These are phyloP conservation scores for Lynx canadensis DNA, from an alignment of 2,113 vertebrate genomes.

Conservation along the genomic window DNA sequence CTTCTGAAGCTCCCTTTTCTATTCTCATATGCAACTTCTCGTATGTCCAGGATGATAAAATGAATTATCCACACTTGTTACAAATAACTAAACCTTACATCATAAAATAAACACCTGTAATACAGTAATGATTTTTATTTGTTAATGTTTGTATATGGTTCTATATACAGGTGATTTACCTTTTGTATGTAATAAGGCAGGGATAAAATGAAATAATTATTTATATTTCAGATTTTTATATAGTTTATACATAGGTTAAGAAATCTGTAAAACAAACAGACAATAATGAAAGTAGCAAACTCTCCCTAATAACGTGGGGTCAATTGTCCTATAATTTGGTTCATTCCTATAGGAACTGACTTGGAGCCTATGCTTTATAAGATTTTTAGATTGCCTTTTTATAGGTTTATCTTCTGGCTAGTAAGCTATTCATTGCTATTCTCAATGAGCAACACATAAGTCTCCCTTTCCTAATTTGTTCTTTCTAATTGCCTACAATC, in stretches of 20 bases:
- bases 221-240: not conserved
- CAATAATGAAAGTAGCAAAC: not conserved
- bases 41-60: not conserved
- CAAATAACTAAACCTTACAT: not conserved
- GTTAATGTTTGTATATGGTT: not conserved
- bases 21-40: not conserved
- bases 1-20: not conserved
- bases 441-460: not conserved
- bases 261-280: not conserved
- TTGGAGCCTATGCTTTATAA: not conserved
- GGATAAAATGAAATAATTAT: not conserved
- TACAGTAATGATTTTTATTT: not conserved
- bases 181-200: not conserved
- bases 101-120: not conserved
- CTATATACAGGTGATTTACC: not conserved
- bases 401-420: not conserved
- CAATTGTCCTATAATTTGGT: not conserved
- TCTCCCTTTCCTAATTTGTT: not conserved
- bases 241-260: not conserved
- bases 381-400: not conserved
- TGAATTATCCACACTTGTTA: not conserved
- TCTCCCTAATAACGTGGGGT: not conserved
- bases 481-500: not conserved
- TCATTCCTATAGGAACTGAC: not conserved
- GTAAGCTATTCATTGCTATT: not conserved